Conservation (phyloP, 1,140 invertebrate species). For the Sipha flava region DNA sequence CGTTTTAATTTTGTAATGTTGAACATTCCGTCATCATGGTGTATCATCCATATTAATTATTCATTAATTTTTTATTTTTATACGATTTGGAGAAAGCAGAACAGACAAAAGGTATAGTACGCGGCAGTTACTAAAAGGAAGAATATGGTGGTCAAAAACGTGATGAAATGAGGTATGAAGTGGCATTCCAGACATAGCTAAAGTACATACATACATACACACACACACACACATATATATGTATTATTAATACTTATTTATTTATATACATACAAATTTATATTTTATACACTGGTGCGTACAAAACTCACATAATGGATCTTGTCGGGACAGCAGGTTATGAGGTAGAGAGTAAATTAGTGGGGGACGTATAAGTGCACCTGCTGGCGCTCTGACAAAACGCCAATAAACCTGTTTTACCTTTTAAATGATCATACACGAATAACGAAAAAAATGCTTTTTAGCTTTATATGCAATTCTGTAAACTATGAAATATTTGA, state of each 20-base stretch:
- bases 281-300: neutral
- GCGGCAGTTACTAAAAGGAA: slow-evolving; percentile 27
- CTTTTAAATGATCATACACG: slow-evolving; percentile 20
- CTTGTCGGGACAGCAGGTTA: neutral
- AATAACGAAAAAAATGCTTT: slow-evolving; percentile 27
- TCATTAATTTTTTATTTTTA: neutral
- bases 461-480: neutral
- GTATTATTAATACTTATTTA: neutral
- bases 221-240: neutral
- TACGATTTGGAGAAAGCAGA: slow-evolving; percentile 25
- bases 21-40: neutral
- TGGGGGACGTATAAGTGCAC: slow-evolving; percentile 10
- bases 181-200: slow-evolving; percentile 20
- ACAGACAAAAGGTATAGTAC: slow-evolving; percentile 18
- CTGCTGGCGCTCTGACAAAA: slow-evolving; percentile 31
- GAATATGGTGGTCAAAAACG: slow-evolving; percentile 29
- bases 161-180: slow-evolving; percentile 30
- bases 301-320: slow-evolving; percentile 23
- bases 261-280: slow-evolving; percentile 2
- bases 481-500: neutral
- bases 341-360: neutral
- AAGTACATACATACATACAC: neutral
- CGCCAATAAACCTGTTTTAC: slow-evolving; percentile 31
- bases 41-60: slow-evolving; percentile 30
- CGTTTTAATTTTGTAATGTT: neutral